Percentiles rank a stretch among this genome's conserved stretches.
phyloP scores from a whole-genome alignment of 2,888 invertebrate species.

The Meghimatium bilineatum region DNA sequence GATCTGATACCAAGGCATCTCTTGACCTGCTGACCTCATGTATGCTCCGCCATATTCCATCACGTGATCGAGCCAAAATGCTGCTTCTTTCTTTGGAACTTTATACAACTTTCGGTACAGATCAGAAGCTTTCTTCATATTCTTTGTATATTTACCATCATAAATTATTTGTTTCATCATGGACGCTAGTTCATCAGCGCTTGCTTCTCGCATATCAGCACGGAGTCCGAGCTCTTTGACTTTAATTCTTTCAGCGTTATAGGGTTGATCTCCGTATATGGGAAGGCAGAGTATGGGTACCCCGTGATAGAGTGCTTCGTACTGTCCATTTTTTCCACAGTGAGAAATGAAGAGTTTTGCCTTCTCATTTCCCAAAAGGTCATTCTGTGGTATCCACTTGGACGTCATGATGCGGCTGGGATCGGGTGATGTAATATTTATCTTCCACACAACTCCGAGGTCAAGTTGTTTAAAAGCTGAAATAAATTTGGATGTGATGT shows the following conservation, averaged over 20 bases:
- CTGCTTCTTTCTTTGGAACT: constrained; percentile 57
- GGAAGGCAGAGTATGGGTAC: constrained; percentile 63
- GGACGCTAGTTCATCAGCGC: not conserved
- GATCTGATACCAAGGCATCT: constrained; percentile 61
- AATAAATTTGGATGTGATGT: constrained; percentile 45
- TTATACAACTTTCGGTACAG: constrained; percentile 49
- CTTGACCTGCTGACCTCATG: constrained; percentile 55
- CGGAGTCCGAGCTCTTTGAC: constrained; percentile 32
- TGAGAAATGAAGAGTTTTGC: constrained; percentile 61
- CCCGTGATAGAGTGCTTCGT: constrained; percentile 63
- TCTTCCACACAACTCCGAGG: constrained; percentile 50
- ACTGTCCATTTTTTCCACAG: constrained; percentile 62
- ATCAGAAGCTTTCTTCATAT: constrained; percentile 46
- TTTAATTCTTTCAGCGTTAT: constrained; percentile 46
- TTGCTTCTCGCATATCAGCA: constrained; percentile 12
- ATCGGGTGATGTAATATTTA: constrained; percentile 46
- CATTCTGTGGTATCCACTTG: constrained; percentile 63
- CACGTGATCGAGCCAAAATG: constrained; percentile 65
- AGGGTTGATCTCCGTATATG: constrained; percentile 56
- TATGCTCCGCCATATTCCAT: constrained; percentile 61
- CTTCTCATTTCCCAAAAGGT: constrained; percentile 58
- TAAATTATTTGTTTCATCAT: constrained; percentile 4
- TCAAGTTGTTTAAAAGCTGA: constrained; percentile 47
- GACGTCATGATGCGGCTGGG: constrained; percentile 50
- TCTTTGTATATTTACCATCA: constrained; percentile 34